A percentile compares a stretch with the other conserved stretches of the same genome.
Evolutionary conservation across 2,113 vertebrate species (phyloP).

Genomic region (Brevimyrus niger): DNA sequence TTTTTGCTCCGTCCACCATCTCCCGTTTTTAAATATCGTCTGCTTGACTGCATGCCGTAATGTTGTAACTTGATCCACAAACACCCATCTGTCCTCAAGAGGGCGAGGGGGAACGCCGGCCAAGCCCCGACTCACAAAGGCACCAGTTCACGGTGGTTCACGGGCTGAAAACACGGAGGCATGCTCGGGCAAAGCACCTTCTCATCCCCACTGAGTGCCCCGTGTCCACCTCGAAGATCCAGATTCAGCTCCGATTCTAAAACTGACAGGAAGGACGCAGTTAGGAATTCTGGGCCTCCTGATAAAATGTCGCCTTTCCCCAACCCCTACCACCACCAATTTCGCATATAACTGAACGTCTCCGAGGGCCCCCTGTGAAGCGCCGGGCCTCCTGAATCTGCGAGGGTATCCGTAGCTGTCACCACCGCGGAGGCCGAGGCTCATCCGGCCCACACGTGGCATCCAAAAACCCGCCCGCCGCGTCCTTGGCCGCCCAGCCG

Average conservation of each 20-base stretch:
- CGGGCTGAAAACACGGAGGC: slow-evolving; percentile 8
- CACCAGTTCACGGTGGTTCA: slow-evolving; percentile 36
- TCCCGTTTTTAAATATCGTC: slow-evolving; percentile 5
- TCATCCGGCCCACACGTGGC: neutral
- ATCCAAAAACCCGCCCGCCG: neutral
- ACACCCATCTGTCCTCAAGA: neutral
- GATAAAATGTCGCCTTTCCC: neutral
- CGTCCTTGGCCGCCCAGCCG: neutral
- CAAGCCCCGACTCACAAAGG: slow-evolving; percentile 27
- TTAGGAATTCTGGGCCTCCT: neutral
- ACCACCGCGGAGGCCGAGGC: neutral
- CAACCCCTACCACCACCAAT: neutral
- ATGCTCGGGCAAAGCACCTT: slow-evolving; percentile 14
- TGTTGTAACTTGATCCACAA: neutral
- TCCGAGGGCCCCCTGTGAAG: neutral
- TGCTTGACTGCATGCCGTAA: neutral
- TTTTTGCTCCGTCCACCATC: neutral
- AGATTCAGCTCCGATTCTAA: neutral
- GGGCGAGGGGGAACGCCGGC: neutral
- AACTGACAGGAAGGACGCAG: neutral
- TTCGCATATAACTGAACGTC: neutral
- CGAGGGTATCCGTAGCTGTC: neutral
- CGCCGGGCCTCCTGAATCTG: neutral
- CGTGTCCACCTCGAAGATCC: neutral
- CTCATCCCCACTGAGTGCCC: slow-evolving; percentile 35